Percentiles rank a stretch among this genome's conserved stretches.
Evolutionary conservation across 2,888 invertebrate species (phyloP).

Genomic region (Chrysopilus asiliformis): DNA sequence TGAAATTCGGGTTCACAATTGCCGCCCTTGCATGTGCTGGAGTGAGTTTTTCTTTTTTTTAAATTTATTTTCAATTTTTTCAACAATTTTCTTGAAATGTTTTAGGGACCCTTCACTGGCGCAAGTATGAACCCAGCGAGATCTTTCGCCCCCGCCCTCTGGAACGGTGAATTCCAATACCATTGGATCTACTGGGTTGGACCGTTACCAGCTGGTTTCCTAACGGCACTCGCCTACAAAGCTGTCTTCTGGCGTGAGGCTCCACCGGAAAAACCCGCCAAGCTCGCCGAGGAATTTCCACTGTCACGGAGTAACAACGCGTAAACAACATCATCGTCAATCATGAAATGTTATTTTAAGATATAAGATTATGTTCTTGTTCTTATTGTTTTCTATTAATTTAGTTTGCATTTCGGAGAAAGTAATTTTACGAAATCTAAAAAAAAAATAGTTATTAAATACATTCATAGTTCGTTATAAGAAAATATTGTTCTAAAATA

Average conservation of each 20-base stretch:
- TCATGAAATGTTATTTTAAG: too few species aligned
- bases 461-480: too few species aligned
- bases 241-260: conserved; percentile 32
- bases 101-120: conserved; percentile 56
- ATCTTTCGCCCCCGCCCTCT: conserved; percentile 56
- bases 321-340: too few species aligned
- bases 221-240: conserved; percentile 37
- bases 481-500: too few species aligned
- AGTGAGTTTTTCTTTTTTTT: conserved; percentile 35
- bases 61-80: conserved; percentile 9
- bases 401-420: too few species aligned
- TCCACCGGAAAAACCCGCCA: conserved; percentile 25
- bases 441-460: too few species aligned
- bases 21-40: conserved; percentile 50
- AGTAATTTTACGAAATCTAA: too few species aligned
- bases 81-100: too few species aligned
- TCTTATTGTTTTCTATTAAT: too few species aligned
- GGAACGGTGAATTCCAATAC: conserved; percentile 47
- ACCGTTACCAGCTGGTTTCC: conserved; percentile 37
- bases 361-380: too few species aligned
- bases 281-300: conserved; percentile 30
- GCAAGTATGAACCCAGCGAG: conserved; percentile 61
- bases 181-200: conserved; percentile 67
- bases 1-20: conserved; percentile 56
- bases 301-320: conserved; percentile 18